Base-by-base conservation (phyloP, 2,888 invertebrate genomes). In the Harpalus rubripes region DNA sequence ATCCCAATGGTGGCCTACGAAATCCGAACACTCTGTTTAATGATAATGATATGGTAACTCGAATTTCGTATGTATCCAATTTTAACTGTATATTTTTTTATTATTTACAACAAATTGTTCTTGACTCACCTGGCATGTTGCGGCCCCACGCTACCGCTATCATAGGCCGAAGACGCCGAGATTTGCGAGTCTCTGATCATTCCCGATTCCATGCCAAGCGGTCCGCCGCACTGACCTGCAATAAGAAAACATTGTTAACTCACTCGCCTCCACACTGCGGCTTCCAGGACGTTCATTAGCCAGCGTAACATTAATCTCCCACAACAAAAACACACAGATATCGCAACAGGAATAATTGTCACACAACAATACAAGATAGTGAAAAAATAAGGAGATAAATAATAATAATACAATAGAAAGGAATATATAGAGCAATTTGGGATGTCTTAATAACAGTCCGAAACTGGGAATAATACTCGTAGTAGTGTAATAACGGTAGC, bases 151-250 rank as follows among this genome's bases (percentile, higher is more conserved):
- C 95, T 95, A 88, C 94, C 94, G 87, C 94, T 93, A 91, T 96
- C 96, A 91, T 96, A 96, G 88, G 95, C 95, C 85, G 96, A 96
- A 90, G 96, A 96, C 86, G 96, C 96, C 86, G 95, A 93, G 91
- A 97, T 94, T 91, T 96, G 95, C 88, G 93, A 92, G 92, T 97
- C 96, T 89, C 94, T 93, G 89, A 97, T 96, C 87, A 92, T 93
- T 86, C 95, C 95, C 79, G 95, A 95, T 91, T 96, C 95, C 96
- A 97, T 96, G 87, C 97, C 97, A 89, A 97, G 91, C 18, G 96
- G 93, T 88, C 92, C 92, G 88, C 92, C 93, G 91, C 96, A 96
- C 90, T 94, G 93, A 89, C 93, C 96, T 96, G 93, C 84, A 94
- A 93, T 88, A 88, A 88, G 44, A 52, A 52, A 12, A 52, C 44